Conservation (phyloP, 1,140 invertebrate genomes). For the Drosophila sproati region DNA sequence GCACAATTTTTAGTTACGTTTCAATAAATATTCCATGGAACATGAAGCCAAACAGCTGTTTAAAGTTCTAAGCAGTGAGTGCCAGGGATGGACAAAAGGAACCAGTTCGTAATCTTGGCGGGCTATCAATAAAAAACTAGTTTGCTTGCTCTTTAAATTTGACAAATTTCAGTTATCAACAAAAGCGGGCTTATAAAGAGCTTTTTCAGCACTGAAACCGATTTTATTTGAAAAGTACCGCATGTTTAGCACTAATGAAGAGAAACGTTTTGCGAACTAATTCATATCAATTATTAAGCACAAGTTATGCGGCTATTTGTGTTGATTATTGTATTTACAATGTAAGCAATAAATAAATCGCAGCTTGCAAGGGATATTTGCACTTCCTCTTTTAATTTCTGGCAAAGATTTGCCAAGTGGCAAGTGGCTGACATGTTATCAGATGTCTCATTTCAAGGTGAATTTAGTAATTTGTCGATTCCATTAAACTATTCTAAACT, state of each 20-base stretch:
- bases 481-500: not conserved
- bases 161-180: not conserved
- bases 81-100: not conserved
- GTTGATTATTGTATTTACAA: too few relatives aligned
- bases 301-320: too few relatives aligned
- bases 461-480: not conserved
- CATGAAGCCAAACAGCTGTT: slow-evolving; percentile 47
- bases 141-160: not conserved
- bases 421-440: slow-evolving; percentile 12
- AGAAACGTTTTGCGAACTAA: not conserved
- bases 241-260: too few relatives aligned
- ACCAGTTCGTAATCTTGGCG: too few relatives aligned
- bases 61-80: slow-evolving; percentile 23
- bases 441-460: slow-evolving; percentile 34
- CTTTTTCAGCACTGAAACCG: not conserved
- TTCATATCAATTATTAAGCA: too few relatives aligned
- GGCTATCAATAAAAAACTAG: not conserved
- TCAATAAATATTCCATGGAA: slow-evolving; percentile 17
- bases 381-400: not conserved
- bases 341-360: not conserved
- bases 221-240: not conserved
- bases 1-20: slow-evolving; percentile 36
- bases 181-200: not conserved
- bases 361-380: not conserved
- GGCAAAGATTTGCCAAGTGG: too few relatives aligned